Base-by-base conservation (phyloP, 1,140 invertebrate species). In the Copidosoma floridanum region DNA sequence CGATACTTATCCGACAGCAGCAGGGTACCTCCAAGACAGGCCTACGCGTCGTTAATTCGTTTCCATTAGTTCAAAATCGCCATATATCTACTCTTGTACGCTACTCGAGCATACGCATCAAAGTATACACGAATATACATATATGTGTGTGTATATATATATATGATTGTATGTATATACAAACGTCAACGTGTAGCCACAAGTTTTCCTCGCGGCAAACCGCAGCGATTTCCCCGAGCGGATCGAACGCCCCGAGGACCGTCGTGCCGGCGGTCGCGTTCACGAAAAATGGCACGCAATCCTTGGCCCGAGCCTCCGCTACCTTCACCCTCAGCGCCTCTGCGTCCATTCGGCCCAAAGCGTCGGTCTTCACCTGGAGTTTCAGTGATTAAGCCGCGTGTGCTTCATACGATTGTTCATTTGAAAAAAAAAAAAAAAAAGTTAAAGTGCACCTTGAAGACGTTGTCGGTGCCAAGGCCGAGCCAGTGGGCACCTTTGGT, bases 141-240 rank as follows among this genome's bases (percentile, higher is more conserved):
- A n/a, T n/a, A n/a, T n/a, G n/a, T n/a, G n/a, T n/a, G n/a, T n/a
- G n/a, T n/a, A n/a, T n/a, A n/a, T n/a, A n/a, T n/a, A 32, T 32
- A 32, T 12, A 12, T 32, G 12, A 32, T 32, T 32, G 6, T 12
- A 12, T 32, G 29, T 32, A 32, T 12, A 12, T 68, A 79, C 85
- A 82, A 73, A 89, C 88, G 82, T 95, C 93, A 59, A 94, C 87
- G 77, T 96, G 93, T 68, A 95, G 79, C 93, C 93, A 95, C 7
- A 95, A 68, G 66, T 80, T 70, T 70, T 87, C 78, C 18, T 82
- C 79, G 14, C 79, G 63, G 52, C 88, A 89, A 16, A 90, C 71
- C 57, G 88, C 84, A 11, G 92, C 86, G 26, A 95, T 86, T 27
- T 85, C 81, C 1, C 83, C 74, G 4, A 97, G 71, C 3, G 92